Evolutionary conservation across 2,888 invertebrate species (phyloP), one percentile per base, ranked within the genome.

Genomic region (Morpho deidamia): DNA sequence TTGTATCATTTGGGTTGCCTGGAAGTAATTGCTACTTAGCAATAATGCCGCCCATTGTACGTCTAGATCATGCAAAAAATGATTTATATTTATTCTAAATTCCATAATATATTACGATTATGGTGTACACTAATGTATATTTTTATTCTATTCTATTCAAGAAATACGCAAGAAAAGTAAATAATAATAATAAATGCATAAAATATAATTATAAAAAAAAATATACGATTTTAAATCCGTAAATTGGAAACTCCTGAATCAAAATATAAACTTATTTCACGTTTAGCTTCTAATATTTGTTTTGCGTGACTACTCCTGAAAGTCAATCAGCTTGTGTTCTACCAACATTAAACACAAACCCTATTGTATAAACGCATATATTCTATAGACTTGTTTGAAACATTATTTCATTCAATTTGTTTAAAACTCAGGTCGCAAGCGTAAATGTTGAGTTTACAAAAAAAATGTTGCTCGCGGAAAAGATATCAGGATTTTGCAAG

Each of bases 291-390:
- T 72, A 72, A 75, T 72, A 70, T 66, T 63, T 62, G 63, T 66
- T 66, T 74, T 68, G 74, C 73, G 74, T 75, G 73, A 66, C 69
- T 64, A 64, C 61, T 65, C 55, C 56, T 59, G 59, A 61, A 64
- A 65, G 63, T 64, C 64, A 68, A 68, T 70, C 64, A 64, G 63
- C 61, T 60, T 63, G 64, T 59, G 54, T 62, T 64, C 51, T 63
- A 60, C 49, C 23, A 23, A 55, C 61, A 62, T 66, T 65, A 62
- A 65, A 62, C 56, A 64, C 55, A 51, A 44, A 55, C 55, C 53
- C 50, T 59, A 61, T 61, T 56, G 56, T 53, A 40, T 41, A 14
- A 41, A 37, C 40, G 53, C 55, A 57, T 49, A 49, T 41, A 47
- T 47, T 50, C 43, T 35, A 53, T 35, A 43, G 49, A 49, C 48